A percentile compares a stretch with the other conserved stretches of the same genome.
These are phyloP conservation scores for Hemibagrus wyckioides DNA, from an alignment of 2,113 vertebrate species.

Conservation along the genomic window DNA sequence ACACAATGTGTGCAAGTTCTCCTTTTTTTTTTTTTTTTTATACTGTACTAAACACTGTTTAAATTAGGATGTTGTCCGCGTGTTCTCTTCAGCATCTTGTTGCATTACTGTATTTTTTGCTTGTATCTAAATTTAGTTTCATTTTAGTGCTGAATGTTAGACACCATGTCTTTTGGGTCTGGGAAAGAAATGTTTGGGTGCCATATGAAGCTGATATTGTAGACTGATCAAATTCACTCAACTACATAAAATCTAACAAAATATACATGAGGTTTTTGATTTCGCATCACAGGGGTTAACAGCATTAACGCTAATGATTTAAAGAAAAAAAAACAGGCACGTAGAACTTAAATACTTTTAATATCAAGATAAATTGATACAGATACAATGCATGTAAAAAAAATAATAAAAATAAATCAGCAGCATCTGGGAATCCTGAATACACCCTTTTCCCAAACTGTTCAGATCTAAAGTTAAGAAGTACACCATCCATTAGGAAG, in stretches of 20 bases:
- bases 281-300: neutral
- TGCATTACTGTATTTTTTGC: neutral
- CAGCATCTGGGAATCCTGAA: conserved; percentile 9
- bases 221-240: neutral
- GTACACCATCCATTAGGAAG: neutral
- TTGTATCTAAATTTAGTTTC: neutral
- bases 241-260: neutral
- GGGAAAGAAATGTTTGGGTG: neutral
- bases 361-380: neutral
- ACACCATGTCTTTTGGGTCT: neutral
- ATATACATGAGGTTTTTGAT: too few species aligned
- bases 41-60: neutral
- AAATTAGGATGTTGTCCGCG: neutral
- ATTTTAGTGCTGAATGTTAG: neutral
- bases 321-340: neutral
- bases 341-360: conserved; percentile 16
- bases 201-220: neutral
- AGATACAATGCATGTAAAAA: neutral
- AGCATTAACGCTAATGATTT: neutral
- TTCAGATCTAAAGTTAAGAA: neutral
- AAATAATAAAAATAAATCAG: neutral
- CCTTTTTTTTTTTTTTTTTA: neutral
- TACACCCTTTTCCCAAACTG: too few species aligned
- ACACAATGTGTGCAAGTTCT: neutral
- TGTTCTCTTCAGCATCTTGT: neutral